phyloP scores from a whole-genome alignment of 2,888 invertebrate genomes.

The Escarpia spicata region DNA sequence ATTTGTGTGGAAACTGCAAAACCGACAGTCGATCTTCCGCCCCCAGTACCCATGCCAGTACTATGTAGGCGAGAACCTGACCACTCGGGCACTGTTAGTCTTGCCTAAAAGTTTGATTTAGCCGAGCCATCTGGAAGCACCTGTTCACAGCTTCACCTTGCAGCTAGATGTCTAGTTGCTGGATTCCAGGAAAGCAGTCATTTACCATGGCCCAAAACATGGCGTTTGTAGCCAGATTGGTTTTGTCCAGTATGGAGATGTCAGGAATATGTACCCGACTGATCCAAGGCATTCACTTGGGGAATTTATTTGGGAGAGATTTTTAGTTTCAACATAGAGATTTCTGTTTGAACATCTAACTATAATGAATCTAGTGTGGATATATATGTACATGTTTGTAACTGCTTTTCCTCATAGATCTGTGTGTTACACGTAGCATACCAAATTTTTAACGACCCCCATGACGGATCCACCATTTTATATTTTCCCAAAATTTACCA shows the following conservation, averaged over 20 bases:
- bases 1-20: too few species aligned
- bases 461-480: too few species aligned
- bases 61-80: not conserved
- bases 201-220: slow-evolving; percentile 5
- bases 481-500: too few species aligned
- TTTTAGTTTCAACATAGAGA: not conserved
- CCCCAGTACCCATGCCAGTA: too few species aligned
- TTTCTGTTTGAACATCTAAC: not conserved
- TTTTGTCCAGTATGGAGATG: not conserved
- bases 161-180: not conserved
- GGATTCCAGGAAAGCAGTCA: not conserved
- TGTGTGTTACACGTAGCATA: too few species aligned
- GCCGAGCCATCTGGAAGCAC: not conserved
- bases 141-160: not conserved
- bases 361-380: too few species aligned
- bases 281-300: not conserved
- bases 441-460: too few species aligned
- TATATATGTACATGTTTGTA: too few species aligned
- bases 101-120: not conserved
- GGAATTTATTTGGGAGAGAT: not conserved
- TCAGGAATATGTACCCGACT: not conserved
- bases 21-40: too few species aligned
- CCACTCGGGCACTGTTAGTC: not conserved
- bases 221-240: not conserved
- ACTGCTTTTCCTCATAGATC: too few species aligned